Evolutionary conservation across 2,797 vertebrate species (phyloP), one percentile per base, ranked within the genome.

Genomic region (Notoglanidium macrostoma): DNA sequence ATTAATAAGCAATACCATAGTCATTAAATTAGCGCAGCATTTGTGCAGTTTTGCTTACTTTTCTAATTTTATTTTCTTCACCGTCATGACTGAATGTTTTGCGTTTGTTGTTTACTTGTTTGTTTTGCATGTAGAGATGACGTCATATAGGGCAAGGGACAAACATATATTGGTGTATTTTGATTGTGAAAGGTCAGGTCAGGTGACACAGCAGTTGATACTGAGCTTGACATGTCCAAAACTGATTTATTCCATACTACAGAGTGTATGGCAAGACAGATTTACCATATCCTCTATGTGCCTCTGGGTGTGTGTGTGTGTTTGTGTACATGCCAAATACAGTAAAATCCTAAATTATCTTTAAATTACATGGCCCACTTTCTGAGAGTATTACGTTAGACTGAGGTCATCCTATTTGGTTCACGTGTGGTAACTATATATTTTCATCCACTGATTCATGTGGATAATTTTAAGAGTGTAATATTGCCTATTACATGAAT

Each of bases 131-230:
- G 51, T n/a, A 32, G 15, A 78, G 44, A 12, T 88, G n/a, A 77
- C 14, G 63, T 63, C 85, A 86, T 78, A 57, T 19, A 29, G 26
- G 17, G 59, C 23, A 85, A 87, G 61, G 63, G 46, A 83, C 44
- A 83, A 67, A 83, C 17, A 67, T 3, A 32, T 12, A 67, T 83
- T 15, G 5, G 80, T 85, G 32, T 88, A 83, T 73, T 87, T 85
- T 81, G 80, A 79, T 89, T 87, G 86, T 63, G 86, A 87, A 85
- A 90, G 83, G 67, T 85, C 76, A 73, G 54, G 79, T 85, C 80
- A 81, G 83, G 79, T 86, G 79, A 81, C 59, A 49, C 49, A 23
- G 68, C 63, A 85, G 46, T 68, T 82, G 85, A 87, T 74, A 76
- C 46, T 44, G 57, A 89, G 68, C 73, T 61, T 9, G 67, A 63